A percentile compares a stretch with the other conserved stretches of the same genome.
These are phyloP conservation scores for Scaptomyza reducta DNA, from an alignment of 2,888 invertebrate species.

Conservation along the genomic window DNA sequence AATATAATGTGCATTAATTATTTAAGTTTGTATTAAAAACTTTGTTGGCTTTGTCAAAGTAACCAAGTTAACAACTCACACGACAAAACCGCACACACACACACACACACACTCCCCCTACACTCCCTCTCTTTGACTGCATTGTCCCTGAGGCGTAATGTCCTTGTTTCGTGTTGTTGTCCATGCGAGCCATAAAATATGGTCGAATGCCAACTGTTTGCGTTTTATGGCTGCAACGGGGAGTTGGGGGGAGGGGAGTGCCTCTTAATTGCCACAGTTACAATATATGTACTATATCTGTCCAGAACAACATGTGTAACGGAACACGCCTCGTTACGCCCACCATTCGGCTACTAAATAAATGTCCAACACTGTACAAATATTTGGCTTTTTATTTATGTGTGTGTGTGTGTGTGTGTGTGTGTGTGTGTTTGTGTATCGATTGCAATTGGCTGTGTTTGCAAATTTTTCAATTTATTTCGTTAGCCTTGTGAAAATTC, in stretches of 20 bases:
- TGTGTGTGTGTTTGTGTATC: conserved; percentile 22
- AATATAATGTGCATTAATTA: conserved; percentile 60
- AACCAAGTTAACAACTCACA: conserved; percentile 49
- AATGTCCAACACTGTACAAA: conserved; percentile 52
- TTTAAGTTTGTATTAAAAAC: conserved; percentile 63
- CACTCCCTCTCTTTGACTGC: conserved; percentile 13
- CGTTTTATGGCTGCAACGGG: conserved; percentile 60
- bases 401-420: no score
- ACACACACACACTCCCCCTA: neutral
- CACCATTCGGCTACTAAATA: conserved; percentile 53
- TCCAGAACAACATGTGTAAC: conserved; percentile 53
- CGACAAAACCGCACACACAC: conserved; percentile 19
- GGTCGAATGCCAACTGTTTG: conserved; percentile 38
- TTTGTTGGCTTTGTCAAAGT: conserved; percentile 53
- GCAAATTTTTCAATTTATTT: conserved; percentile 35
- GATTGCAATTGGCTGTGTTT: conserved; percentile 33
- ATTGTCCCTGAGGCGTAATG: conserved; percentile 45
- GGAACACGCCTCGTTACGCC: conserved; percentile 33
- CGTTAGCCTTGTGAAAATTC: conserved; percentile 11
- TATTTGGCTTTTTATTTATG: conserved; percentile 52
- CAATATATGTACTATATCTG: conserved; percentile 32
- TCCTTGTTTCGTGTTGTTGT: conserved; percentile 51
- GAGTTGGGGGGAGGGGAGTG: neutral
- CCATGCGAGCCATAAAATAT: conserved; percentile 67
- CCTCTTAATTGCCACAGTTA: conserved; percentile 71